Percentiles rank a stretch among this genome's conserved stretches.
Evolutionary conservation across 2,113 vertebrate genomes (phyloP).

Genomic region (Limnothrissa miodon): DNA sequence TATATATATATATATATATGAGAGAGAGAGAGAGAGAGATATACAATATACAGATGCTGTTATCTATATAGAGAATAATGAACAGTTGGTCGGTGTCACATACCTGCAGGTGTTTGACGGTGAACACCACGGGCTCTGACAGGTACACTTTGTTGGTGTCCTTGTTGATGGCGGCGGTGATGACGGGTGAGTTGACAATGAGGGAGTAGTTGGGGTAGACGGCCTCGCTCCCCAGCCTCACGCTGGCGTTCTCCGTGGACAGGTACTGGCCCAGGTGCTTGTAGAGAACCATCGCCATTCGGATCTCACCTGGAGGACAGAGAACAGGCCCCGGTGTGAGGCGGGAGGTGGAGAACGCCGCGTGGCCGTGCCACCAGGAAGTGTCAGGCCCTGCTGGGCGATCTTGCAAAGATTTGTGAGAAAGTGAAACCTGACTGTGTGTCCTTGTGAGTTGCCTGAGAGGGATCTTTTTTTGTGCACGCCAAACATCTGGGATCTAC

Average conservation of each 20-base stretch:
- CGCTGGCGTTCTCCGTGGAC: conserved; percentile 94
- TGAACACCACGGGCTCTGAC: conserved; percentile 94
- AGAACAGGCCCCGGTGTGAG: not conserved
- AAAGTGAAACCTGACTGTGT: not conserved
- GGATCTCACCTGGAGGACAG: conserved; percentile 86
- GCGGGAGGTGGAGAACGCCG: not conserved
- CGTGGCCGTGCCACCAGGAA: not conserved
- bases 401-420: not conserved
- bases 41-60: too few relatives aligned
- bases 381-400: not conserved
- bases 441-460: not conserved
- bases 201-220: conserved; percentile 94
- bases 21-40: too few relatives aligned
- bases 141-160: conserved; percentile 97
- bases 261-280: conserved; percentile 93
- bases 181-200: conserved; percentile 96
- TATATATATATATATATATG: too few relatives aligned
- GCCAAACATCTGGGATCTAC: not conserved
- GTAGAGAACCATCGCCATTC: conserved; percentile 94
- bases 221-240: conserved; percentile 85
- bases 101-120: conserved; percentile 95
- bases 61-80: too few relatives aligned
- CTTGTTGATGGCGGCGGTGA: conserved; percentile 96
- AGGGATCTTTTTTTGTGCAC: not conserved
- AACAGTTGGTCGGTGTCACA: not conserved